Conservation (phyloP, 2,113 vertebrate genomes). For the Corynorhinus townsendii region DNA sequence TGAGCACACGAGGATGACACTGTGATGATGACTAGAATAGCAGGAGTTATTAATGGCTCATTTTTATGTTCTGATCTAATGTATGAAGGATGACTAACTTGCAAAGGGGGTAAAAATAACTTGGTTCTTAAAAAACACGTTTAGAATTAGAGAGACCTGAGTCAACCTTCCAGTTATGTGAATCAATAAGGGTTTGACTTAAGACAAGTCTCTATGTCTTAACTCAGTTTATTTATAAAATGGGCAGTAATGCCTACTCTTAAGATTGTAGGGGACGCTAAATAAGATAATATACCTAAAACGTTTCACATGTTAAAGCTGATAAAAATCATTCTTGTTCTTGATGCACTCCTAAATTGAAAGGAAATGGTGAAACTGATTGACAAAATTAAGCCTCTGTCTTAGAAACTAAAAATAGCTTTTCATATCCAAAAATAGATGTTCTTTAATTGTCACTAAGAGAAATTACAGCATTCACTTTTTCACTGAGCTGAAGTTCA, state of each 20-base stretch:
- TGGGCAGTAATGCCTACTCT: background rate
- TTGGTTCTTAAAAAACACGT: background rate
- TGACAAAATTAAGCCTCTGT: background rate
- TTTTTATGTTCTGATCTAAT: background rate
- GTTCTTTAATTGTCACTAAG: background rate
- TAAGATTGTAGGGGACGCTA: background rate
- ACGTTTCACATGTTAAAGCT: background rate
- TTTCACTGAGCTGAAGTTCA: background rate
- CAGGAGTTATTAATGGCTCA: background rate
- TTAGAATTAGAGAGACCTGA: background rate
- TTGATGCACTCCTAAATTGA: background rate
- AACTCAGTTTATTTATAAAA: background rate
- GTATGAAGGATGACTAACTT: background rate
- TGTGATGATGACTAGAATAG: background rate
- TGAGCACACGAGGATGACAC: background rate
- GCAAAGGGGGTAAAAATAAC: background rate
- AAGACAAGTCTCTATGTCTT: background rate
- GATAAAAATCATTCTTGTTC: background rate
- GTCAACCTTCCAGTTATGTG: background rate
- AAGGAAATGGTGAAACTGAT: background rate
- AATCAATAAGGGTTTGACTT: background rate
- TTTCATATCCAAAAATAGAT: constrained; percentile 7
- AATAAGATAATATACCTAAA: background rate
- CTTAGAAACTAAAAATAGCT: background rate
- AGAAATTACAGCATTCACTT: background rate